Evolutionary conservation across 1,140 invertebrate species (phyloP).

Genomic region (Polypedilum pembai): DNA sequence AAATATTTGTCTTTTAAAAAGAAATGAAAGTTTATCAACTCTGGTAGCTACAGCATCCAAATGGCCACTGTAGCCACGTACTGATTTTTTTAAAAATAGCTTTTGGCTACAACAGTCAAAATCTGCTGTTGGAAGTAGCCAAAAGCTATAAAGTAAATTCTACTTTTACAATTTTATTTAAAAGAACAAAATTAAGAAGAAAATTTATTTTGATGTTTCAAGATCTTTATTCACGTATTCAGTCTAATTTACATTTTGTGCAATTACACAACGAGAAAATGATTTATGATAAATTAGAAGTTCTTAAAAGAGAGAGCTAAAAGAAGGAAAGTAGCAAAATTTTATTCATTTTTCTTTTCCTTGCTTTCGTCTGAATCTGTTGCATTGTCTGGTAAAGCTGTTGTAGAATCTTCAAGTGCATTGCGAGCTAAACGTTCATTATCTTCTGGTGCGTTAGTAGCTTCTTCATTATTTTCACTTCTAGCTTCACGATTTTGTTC

Average conservation of each 20-base stretch:
- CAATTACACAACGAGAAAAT: neutral
- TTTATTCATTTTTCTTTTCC: constrained; percentile 33
- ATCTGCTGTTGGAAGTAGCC: too few species aligned
- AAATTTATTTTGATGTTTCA: neutral
- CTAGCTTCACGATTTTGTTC: constrained; percentile 23
- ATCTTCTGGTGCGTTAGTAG: constrained; percentile 31
- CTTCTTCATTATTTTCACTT: neutral
- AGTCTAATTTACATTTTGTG: constrained; percentile 18
- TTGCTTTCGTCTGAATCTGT: constrained; percentile 36
- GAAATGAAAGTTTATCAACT: too few species aligned
- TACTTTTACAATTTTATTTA: too few species aligned
- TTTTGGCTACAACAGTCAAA: too few species aligned
- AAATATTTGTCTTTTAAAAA: too few species aligned
- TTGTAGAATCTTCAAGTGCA: constrained; percentile 28
- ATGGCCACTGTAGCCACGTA: too few species aligned
- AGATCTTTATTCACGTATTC: neutral
- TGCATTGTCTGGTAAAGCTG: constrained; percentile 1
- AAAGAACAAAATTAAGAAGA: neutral
- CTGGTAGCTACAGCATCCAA: too few species aligned
- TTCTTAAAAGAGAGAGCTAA: neutral
- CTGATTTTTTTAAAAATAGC: too few species aligned
- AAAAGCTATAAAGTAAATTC: too few species aligned
- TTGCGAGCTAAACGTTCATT: constrained; percentile 35
- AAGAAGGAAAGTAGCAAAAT: neutral
- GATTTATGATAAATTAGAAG: neutral